Evolutionary conservation across 1,140 invertebrate species (phyloP).

Genomic region (Habropoda laboriosa): DNA sequence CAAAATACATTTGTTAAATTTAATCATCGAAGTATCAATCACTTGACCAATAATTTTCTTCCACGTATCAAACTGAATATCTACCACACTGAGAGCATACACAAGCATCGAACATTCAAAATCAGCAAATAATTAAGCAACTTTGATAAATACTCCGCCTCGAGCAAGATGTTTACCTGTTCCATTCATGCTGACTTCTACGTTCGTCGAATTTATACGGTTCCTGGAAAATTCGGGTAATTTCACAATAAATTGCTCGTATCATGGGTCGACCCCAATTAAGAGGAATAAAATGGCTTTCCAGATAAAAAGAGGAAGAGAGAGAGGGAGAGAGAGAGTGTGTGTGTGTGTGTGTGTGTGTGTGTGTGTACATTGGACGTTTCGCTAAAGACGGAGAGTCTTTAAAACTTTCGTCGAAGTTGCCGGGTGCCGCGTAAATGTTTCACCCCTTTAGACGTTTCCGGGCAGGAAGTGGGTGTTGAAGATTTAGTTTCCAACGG

Average conservation of each 20-base stretch:
- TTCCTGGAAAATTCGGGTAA: background rate
- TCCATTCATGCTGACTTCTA: too few species aligned
- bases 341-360: too few species aligned
- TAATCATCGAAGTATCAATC: too few species aligned
- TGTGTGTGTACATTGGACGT: background rate
- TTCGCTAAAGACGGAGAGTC: conserved; percentile 7
- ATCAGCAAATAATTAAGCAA: too few species aligned
- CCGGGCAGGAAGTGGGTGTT: conserved; percentile 45
- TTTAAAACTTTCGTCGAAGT: conserved; percentile 48
- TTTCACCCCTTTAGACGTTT: conserved; percentile 53
- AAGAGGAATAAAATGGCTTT: conserved; percentile 5
- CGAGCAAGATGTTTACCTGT: background rate
- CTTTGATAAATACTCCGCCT: background rate
- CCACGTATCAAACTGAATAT: too few species aligned
- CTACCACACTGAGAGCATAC: too few species aligned
- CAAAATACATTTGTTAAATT: too few species aligned
- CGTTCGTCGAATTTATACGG: background rate
- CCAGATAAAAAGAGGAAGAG: background rate
- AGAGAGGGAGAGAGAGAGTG: too few species aligned
- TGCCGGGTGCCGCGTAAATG: conserved; percentile 44
- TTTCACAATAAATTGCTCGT: background rate
- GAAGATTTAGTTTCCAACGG: conserved; percentile 52
- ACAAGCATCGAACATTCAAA: too few species aligned
- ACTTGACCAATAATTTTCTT: too few species aligned
- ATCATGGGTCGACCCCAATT: background rate